phyloP scores from a whole-genome alignment of 2,113 vertebrate species.

The Leptosomus discolor region DNA sequence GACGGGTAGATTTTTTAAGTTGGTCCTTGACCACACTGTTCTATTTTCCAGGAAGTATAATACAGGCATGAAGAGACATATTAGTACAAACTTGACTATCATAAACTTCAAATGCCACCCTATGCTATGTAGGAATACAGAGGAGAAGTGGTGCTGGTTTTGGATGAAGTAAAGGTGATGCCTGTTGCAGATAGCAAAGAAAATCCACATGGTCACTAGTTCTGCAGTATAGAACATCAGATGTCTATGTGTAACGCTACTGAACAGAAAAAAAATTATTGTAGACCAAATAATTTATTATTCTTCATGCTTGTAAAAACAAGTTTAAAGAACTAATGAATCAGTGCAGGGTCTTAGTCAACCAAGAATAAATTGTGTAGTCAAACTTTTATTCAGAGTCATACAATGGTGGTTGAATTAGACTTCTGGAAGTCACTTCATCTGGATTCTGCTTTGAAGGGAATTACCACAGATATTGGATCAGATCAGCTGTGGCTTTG shows the following conservation, averaged over 20 bases:
- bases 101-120: not conserved
- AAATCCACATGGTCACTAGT: not conserved
- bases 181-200: not conserved
- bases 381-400: not conserved
- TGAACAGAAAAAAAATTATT: not conserved
- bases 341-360: not conserved
- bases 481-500: not conserved
- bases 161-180: not conserved
- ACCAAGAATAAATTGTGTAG: not conserved
- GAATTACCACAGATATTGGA: not conserved
- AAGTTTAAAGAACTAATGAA: not conserved
- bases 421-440: not conserved
- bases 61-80: not conserved
- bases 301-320: not conserved
- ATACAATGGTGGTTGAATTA: not conserved
- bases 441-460: not conserved
- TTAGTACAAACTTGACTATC: not conserved
- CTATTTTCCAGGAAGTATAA: not conserved
- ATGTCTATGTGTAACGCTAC: not conserved
- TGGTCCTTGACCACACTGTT: not conserved
- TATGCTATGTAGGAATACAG: not conserved
- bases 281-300: not conserved
- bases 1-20: not conserved
- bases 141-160: not conserved
- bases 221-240: not conserved